Evolutionary conservation across 2,797 vertebrate genomes (phyloP).

Genomic region (Oreortyx pictus): DNA sequence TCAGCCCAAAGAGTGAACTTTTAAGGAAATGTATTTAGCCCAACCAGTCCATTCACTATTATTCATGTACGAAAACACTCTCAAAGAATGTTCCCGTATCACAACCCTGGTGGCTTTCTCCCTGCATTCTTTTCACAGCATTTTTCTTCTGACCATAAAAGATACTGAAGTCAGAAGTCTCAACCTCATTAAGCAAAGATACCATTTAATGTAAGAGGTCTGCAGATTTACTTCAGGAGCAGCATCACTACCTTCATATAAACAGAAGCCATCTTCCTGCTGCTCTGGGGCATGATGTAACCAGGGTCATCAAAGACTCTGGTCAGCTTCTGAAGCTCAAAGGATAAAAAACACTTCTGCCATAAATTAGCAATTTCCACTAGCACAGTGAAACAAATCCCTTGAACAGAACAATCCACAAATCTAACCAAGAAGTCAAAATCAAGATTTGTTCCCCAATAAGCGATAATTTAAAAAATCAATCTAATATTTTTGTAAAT

Average conservation of each 20-base stretch:
- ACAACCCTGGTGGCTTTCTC: background rate
- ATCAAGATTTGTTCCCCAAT: background rate
- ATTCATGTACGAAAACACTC: background rate
- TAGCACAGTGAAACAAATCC: background rate
- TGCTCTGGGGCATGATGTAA: background rate
- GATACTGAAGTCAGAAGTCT: constrained; percentile 7
- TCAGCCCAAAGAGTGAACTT: background rate
- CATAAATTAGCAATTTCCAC: background rate
- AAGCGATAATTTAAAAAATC: background rate
- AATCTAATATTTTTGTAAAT: background rate
- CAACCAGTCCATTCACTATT: constrained; percentile 7
- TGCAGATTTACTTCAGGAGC: background rate
- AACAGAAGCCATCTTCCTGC: background rate
- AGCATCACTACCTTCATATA: background rate
- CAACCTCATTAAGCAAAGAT: background rate
- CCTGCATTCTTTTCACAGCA: background rate
- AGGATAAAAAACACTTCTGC: background rate
- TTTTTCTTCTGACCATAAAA: background rate
- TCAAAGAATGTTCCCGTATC: background rate
- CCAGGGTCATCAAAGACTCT: background rate
- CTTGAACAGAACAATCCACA: background rate
- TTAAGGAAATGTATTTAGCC: constrained; percentile 18
- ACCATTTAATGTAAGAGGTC: background rate
- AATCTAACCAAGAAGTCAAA: background rate
- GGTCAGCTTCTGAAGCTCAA: background rate